A percentile compares a stretch with the other conserved stretches of the same genome.
phyloP scores from a whole-genome alignment of 2,113 vertebrate species.

The Isichthys henryi region DNA sequence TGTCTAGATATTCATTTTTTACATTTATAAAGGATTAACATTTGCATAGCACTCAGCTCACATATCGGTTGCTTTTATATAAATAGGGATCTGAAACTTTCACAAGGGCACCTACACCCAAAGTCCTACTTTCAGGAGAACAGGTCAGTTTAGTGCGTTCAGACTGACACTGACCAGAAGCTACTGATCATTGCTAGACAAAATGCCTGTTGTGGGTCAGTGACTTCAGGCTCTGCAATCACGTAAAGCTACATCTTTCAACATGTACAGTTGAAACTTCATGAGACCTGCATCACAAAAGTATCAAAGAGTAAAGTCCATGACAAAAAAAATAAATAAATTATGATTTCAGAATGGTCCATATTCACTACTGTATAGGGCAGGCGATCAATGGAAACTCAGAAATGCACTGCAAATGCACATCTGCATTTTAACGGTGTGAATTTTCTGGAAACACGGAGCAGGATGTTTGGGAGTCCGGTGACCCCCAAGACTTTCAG shows the following conservation, averaged over 20 bases:
- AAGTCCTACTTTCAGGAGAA: not conserved
- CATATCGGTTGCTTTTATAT: slow-evolving; percentile 1
- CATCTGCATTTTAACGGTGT: not conserved
- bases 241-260: not conserved
- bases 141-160: not conserved
- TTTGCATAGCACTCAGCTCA: slow-evolving; percentile 18
- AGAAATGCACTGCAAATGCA: not conserved
- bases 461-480: not conserved
- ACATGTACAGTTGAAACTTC: not conserved
- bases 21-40: slow-evolving; percentile 1
- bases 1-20: not conserved
- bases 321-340: not conserved
- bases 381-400: not conserved
- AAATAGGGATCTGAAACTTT: not conserved
- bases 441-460: not conserved
- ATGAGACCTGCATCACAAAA: not conserved
- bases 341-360: not conserved
- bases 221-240: not conserved
- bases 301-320: not conserved
- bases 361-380: not conserved
- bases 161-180: not conserved
- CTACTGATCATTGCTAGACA: not conserved
- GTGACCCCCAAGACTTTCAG: not conserved
- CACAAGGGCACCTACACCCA: not conserved
- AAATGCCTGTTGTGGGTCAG: not conserved